Evolutionary conservation across 2,797 vertebrate genomes (phyloP).

Genomic region (Lophius americanus): DNA sequence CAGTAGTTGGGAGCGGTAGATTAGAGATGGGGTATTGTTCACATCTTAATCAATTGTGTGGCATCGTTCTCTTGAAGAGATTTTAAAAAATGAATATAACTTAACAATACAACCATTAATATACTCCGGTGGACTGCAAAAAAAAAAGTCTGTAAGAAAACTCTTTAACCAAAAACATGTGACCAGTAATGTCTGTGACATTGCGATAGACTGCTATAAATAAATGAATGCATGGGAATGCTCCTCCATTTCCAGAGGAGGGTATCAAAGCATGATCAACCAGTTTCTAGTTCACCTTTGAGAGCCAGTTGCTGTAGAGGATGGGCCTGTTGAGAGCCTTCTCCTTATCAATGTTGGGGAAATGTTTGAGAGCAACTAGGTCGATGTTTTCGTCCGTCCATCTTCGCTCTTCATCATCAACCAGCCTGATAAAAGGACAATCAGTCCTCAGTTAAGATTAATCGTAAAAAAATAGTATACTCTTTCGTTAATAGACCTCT

Average conservation of each 20-base stretch:
- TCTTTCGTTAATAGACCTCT: background rate
- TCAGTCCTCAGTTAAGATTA: background rate
- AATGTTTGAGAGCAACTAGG: constrained; percentile 95
- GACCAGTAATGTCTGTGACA: no score
- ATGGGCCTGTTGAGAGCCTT: constrained; percentile 94
- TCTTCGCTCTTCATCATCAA: constrained; percentile 95
- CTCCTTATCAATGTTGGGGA: constrained; percentile 97
- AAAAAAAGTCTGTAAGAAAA: no score
- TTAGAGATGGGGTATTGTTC: no score
- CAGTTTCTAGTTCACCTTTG: constrained; percentile 84
- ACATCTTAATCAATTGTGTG: no score
- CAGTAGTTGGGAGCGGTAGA: no score
- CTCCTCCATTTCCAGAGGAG: constrained; percentile 1
- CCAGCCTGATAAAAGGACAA: constrained; percentile 81
- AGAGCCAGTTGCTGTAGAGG: constrained; percentile 99
- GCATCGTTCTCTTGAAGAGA: no score
- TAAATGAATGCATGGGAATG: background rate
- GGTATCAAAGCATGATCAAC: background rate
- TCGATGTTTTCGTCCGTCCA: constrained; percentile 99
- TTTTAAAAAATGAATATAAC: no score
- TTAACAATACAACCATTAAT: no score
- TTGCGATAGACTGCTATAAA: background rate
- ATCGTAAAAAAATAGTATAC: background rate
- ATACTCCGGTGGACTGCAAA: no score
- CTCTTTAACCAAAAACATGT: no score